Conservation (phyloP, 2,797 vertebrate species). For the Thripadectes ignobilis region DNA sequence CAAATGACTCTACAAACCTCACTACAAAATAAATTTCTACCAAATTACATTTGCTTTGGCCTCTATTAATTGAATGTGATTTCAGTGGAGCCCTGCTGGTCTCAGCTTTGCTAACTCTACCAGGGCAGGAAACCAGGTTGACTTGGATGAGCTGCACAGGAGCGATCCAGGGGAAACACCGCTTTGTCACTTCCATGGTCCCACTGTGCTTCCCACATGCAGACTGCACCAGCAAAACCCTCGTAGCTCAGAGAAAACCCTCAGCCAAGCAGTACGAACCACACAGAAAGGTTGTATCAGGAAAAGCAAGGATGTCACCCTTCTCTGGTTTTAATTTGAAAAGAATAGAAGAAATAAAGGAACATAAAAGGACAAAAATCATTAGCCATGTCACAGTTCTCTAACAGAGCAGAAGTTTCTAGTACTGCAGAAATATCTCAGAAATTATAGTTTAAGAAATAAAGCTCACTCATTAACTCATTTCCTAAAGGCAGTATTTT, state of each 20-base stretch:
- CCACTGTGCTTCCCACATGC: fast-evolving
- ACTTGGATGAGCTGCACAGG: not conserved
- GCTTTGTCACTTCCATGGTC: fast-evolving
- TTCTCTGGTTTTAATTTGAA: not conserved
- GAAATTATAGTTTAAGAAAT: not conserved
- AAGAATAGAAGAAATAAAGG: not conserved
- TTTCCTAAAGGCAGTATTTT: not conserved
- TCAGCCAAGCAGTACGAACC: not conserved
- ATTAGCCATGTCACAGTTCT: not conserved
- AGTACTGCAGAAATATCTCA: not conserved
- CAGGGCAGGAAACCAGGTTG: not conserved
- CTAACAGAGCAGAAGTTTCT: not conserved
- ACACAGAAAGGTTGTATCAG: fast-evolving
- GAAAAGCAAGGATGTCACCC: not conserved
- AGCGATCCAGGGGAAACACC: not conserved
- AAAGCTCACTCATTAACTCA: not conserved
- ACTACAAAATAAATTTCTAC: constrained; percentile 40
- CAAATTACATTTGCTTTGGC: constrained; percentile 14
- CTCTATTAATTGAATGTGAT: not conserved
- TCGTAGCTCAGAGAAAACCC: not conserved
- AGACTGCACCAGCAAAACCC: not conserved
- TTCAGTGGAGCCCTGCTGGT: not conserved
- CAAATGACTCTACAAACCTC: constrained; percentile 7
- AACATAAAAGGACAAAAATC: not conserved
- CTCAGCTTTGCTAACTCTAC: not conserved